Base-by-base conservation (phyloP, 2,888 invertebrate species). In the Tillus elongatus region DNA sequence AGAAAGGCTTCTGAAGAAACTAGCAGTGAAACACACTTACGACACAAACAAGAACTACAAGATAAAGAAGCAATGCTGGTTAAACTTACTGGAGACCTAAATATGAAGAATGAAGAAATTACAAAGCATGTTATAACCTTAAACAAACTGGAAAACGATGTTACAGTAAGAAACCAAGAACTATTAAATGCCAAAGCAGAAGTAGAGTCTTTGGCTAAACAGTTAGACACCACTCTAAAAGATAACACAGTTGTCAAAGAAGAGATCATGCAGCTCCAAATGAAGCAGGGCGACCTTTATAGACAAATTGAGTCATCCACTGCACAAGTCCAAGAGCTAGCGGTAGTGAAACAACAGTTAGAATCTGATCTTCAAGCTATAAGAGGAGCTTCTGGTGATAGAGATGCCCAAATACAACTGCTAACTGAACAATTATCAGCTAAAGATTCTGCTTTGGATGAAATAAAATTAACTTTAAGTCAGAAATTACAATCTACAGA, bases 321-420 rank as follows among this genome's bases (percentile, higher is more conserved):
- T 49, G 68, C 71, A 49, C 68, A 66, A 33, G 45, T 70, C 31
- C 68, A 68, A 37, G 68, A 71, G 52, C 45, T 68, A 24, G 64
- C 69, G 19, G 38, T 35, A 30, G 14, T 31, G 1, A 46, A 43
- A 28, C 31, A 41, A 14, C 30, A 39, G 29, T 28, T 48, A 12
- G 40, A 48, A 32, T 15, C 14, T 11, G 40, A 32, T 39, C 28
- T 35, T 28, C 44, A 38, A 37, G 44, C 45, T 2, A 16, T 58
- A 3, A 40, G 52, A 3, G 46, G 47, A 28, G 49, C 54, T 11
- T 46, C 56, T 8, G 56, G 54, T 12, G 58, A 60, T 39, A 47
- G 4, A n/a, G n/a, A n/a, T n/a, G n/a, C n/a, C n/a, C 53, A 58
- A 49, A 35, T 63, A 11, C 50, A 50, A 24, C 51, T 56, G 24